A percentile compares a stretch with the other conserved stretches of the same genome.
These are phyloP conservation scores for Cyclargus thomasi DNA, from an alignment of 1,140 invertebrate species.

Conservation along the genomic window DNA sequence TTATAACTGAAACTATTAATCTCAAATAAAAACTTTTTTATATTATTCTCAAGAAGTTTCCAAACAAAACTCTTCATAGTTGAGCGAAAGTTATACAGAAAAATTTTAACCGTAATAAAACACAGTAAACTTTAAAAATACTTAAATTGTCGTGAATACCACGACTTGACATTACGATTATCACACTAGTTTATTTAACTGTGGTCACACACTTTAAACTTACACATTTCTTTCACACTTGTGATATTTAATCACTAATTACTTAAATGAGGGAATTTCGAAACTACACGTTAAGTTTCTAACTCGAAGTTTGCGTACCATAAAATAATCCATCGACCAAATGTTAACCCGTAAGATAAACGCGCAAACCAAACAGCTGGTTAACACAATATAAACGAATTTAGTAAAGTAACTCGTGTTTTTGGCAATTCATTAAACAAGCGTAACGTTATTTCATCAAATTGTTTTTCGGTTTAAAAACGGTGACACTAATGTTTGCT, in stretches of 20 bases:
- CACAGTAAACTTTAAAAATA: too few relatives aligned
- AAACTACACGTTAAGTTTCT: not conserved
- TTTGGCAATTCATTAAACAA: too few relatives aligned
- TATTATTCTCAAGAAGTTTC: too few relatives aligned
- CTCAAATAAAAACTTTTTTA: too few relatives aligned
- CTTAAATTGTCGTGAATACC: too few relatives aligned
- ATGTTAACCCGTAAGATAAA: not conserved
- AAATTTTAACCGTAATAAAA: too few relatives aligned
- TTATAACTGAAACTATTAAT: too few relatives aligned
- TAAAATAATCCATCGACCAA: not conserved
- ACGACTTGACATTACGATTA: not conserved
- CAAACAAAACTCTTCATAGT: not conserved
- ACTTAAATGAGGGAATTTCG: not conserved
- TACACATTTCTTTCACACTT: not conserved
- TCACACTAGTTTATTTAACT: not conserved
- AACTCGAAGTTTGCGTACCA: not conserved
- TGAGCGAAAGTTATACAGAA: not conserved
- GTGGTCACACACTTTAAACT: not conserved
- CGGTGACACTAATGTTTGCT: too few relatives aligned
- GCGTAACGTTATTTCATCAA: too few relatives aligned
- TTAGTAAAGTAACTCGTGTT: too few relatives aligned
- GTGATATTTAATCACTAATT: not conserved
- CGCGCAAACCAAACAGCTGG: constrained; percentile 40
- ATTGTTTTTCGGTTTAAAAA: too few relatives aligned
- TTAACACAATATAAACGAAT: too few relatives aligned